A percentile compares a stretch with the other conserved stretches of the same genome.
phyloP scores from a whole-genome alignment of 2,888 invertebrate species.

The Conchocele bisecta region DNA sequence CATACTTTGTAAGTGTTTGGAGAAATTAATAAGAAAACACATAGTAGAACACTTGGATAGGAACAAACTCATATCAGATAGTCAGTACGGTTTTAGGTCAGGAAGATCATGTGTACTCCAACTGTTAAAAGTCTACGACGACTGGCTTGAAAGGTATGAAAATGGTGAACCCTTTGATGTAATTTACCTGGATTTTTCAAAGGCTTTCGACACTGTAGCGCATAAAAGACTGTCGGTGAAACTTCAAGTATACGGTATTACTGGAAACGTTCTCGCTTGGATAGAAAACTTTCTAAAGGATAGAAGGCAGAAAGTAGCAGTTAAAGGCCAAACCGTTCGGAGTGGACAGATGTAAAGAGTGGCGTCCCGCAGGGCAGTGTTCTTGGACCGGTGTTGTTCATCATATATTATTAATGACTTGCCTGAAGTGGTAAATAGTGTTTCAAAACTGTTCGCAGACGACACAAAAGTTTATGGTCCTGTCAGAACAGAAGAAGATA shows the following conservation, averaged over 20 bases:
- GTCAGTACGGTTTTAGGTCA: background rate
- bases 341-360: background rate
- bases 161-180: conserved; percentile 1
- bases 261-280: background rate
- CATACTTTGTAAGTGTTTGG: background rate
- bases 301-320: background rate
- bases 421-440: too few species aligned
- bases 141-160: background rate
- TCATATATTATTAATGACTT: too few species aligned
- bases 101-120: background rate
- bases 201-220: background rate
- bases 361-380: background rate
- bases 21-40: background rate
- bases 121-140: background rate
- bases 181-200: background rate
- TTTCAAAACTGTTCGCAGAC: too few species aligned
- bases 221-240: conserved; percentile 1
- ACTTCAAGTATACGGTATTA: background rate
- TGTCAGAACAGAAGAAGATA: too few species aligned
- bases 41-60: background rate
- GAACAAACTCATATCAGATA: background rate
- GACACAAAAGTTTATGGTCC: too few species aligned
- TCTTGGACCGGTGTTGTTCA: too few species aligned
- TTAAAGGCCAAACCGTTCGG: background rate
- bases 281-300: background rate